Evolutionary conservation across 1,140 invertebrate species (phyloP).

Genomic region (Nephila pilipes): DNA sequence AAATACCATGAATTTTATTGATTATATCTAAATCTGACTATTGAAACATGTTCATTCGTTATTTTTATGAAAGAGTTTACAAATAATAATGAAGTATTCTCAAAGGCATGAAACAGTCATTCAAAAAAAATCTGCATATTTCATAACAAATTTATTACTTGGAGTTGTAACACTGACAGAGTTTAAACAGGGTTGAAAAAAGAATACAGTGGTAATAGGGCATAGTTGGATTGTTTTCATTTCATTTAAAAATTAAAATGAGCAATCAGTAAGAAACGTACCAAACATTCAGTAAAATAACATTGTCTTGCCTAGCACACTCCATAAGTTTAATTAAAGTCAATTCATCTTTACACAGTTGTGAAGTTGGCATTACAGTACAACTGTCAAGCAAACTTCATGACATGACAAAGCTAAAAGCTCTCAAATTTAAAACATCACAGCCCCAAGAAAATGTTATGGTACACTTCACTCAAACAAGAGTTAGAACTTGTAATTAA

Average conservation of each 20-base stretch:
- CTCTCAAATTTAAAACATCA: conserved; percentile 66
- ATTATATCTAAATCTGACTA: too few species aligned
- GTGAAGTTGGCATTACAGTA: conserved; percentile 18
- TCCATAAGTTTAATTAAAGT: conserved; percentile 19
- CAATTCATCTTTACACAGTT: conserved; percentile 1
- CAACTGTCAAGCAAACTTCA: conserved; percentile 33
- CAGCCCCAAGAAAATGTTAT: conserved; percentile 51
- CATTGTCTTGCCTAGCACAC: conserved; percentile 15
- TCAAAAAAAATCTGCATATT: conserved; percentile 38
- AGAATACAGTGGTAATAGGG: conserved; percentile 48
- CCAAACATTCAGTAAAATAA: conserved; percentile 56
- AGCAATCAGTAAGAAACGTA: conserved; percentile 40
- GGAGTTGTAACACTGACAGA: conserved; percentile 69
- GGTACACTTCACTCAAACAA: not conserved
- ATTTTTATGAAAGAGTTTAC: not conserved
- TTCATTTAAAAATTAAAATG: conserved; percentile 44
- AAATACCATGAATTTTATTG: too few species aligned
- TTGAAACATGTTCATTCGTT: not conserved
- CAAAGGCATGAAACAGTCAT: not conserved
- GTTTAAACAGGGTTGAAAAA: conserved; percentile 64
- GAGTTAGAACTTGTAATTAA: not conserved
- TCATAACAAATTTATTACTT: conserved; percentile 76
- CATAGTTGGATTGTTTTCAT: conserved; percentile 27
- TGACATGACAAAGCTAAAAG: conserved; percentile 47
- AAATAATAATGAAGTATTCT: not conserved